Conservation (phyloP, 2,113 vertebrate species). For the Platichthys stellatus region DNA sequence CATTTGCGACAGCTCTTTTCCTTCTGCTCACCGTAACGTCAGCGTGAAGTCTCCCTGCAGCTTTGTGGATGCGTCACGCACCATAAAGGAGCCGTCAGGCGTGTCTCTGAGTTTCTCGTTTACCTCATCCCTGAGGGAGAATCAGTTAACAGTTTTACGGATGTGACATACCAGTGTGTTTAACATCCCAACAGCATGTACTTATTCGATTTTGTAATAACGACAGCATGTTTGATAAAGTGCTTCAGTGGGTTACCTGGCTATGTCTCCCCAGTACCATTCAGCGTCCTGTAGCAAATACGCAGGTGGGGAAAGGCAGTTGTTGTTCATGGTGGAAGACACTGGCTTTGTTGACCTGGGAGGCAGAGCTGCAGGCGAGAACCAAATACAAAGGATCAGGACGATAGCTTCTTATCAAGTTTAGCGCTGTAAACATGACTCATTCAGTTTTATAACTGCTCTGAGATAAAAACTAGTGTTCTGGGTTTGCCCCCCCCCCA, state of each 20-base stretch:
- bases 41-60: slow-evolving; percentile 95
- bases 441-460: background rate
- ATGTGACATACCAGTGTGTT: background rate
- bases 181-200: background rate
- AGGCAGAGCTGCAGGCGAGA: slow-evolving; percentile 87
- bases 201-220: background rate
- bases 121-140: slow-evolving; percentile 89
- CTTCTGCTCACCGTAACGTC: slow-evolving; percentile 86
- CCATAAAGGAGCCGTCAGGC: slow-evolving; percentile 95
- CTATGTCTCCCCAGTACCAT: slow-evolving; percentile 98
- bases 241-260: slow-evolving; percentile 82
- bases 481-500: background rate
- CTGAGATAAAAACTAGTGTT: background rate
- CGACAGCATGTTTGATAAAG: background rate
- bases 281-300: slow-evolving; percentile 90
- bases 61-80: slow-evolving; percentile 95
- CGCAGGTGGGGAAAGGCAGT: slow-evolving; percentile 80
- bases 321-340: slow-evolving; percentile 86
- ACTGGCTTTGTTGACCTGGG: slow-evolving; percentile 91
- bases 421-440: background rate
- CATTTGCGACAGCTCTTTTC: background rate
- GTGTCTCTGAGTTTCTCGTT: slow-evolving; percentile 94
- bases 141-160: slow-evolving; percentile 18
- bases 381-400: background rate
- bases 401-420: slow-evolving; percentile 1